These are phyloP conservation scores for Shargacucullia verbasci DNA, from an alignment of 2,888 invertebrate species.

Conservation along the genomic window DNA sequence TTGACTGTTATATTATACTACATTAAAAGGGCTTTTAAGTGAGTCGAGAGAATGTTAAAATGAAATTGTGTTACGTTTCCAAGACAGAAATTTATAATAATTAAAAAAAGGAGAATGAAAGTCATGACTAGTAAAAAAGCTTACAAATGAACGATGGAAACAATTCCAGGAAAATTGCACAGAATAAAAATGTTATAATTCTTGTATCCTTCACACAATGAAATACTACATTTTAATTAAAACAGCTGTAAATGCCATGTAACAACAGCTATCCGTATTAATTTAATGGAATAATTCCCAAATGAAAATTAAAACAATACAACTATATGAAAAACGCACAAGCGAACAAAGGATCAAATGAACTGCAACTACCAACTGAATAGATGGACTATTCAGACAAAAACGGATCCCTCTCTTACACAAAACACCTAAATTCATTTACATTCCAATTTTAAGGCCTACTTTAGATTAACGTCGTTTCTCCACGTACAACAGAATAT, in stretches of 20 bases:
- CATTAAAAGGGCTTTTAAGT: no score
- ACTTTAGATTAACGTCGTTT: constrained; percentile 46
- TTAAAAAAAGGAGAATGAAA: no score
- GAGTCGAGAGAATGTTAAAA: no score
- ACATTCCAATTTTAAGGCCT: constrained; percentile 46
- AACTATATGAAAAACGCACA: constrained; percentile 11
- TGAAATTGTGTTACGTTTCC: no score
- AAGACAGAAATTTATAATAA: no score
- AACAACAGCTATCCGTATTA: no score
- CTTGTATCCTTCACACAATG: neutral
- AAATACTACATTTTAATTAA: no score
- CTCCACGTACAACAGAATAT: constrained; percentile 52
- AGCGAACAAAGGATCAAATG: neutral
- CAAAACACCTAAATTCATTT: constrained; percentile 52
- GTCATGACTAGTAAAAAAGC: no score
- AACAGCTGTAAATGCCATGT: no score
- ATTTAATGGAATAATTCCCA: no score
- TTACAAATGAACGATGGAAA: constrained; percentile 4
- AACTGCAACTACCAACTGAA: constrained; percentile 2
- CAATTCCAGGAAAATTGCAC: constrained; percentile 4
- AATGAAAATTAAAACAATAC: constrained; percentile 5
- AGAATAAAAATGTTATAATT: constrained; percentile 2
- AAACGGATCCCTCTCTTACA: constrained; percentile 24
- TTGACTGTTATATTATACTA: no score
- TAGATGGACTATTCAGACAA: constrained; percentile 19